Evolutionary conservation across 2,797 vertebrate species (phyloP), one percentile per base, ranked within the genome.

Genomic region (Anguilla obscura): DNA sequence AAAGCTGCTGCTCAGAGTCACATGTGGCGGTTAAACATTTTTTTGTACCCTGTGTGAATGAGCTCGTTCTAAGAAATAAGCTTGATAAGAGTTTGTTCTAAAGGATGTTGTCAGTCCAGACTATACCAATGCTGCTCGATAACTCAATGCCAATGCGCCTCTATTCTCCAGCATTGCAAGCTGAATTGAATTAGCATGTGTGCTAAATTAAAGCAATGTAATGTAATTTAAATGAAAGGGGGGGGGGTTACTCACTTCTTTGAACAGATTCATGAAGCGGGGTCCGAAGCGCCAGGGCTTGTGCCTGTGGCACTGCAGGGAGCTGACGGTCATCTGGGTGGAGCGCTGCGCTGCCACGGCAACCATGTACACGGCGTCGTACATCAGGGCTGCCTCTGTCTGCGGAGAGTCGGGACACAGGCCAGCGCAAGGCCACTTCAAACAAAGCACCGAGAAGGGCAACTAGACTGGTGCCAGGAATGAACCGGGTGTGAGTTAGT

Each of bases 201-300:
- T 16, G 21, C 24, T 66, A 66, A 66, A 7, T n/a, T 66, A 66
- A 56, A 5, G 60, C 2, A n/a, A 66, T n/a, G 60, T n/a, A n/a
- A 27, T 66, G 24, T 63, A 2, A 63, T 63, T 24, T 9, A n/a
- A n/a, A 66, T 27, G 60, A 7, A n/a, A 8, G 3, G 4, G 5
- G 58, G 5, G 58, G 18, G 40, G 40, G 30, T 85, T 18, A 91
- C 96, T 96, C 93, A 96, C 98, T 97, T 99, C 98, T 93, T 98
- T 99, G 93, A 99, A 98, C 84, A 99, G 94, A 92, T 97, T 98
- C 97, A 99, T 99, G 92, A 98, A 99, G 86, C 98, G 95, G 0
- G 97, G 97, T 88, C 98, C 98, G 27, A 99, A 99, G 89, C 98
- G 97, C 98, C 98, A 99, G 0, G 98, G 98, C 90, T 99, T 99